phyloP scores from a whole-genome alignment of 2,797 vertebrate genomes.

The Mormyrops boulengeri region DNA sequence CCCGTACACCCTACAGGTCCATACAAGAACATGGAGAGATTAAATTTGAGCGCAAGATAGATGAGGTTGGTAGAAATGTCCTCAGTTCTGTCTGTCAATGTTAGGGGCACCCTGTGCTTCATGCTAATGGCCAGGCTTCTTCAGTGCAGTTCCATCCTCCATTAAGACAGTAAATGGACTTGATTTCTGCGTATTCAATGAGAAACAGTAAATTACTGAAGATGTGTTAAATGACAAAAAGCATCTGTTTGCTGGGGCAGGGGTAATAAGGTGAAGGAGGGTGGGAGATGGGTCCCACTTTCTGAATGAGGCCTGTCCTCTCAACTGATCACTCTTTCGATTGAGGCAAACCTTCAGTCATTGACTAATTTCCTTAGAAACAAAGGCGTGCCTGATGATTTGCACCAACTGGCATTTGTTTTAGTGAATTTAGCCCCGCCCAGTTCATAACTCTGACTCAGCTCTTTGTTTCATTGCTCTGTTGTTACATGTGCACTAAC shows the following conservation, averaged over 20 bases:
- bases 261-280: not conserved
- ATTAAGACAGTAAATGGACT: not conserved
- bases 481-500: not conserved
- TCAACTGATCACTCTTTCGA: not conserved
- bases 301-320: not conserved
- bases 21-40: slow-evolving; percentile 86
- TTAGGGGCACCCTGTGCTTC: not conserved
- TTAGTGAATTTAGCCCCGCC: not conserved
- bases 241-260: not conserved
- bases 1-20: slow-evolving; percentile 58
- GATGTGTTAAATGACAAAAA: not conserved
- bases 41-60: slow-evolving; percentile 86
- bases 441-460: not conserved
- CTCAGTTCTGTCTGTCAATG: not conserved
- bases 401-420: not conserved
- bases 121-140: not conserved
- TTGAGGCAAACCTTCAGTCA: not conserved
- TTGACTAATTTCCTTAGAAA: not conserved
- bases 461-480: not conserved
- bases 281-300: not conserved
- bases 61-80: slow-evolving; percentile 75
- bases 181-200: not conserved
- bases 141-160: not conserved
- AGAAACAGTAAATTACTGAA: not conserved
- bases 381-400: no score